Percentiles rank a stretch among this genome's conserved stretches.
These are phyloP conservation scores for Pyrgus malvae DNA, from an alignment of 2,888 invertebrate species.

Conservation along the genomic window DNA sequence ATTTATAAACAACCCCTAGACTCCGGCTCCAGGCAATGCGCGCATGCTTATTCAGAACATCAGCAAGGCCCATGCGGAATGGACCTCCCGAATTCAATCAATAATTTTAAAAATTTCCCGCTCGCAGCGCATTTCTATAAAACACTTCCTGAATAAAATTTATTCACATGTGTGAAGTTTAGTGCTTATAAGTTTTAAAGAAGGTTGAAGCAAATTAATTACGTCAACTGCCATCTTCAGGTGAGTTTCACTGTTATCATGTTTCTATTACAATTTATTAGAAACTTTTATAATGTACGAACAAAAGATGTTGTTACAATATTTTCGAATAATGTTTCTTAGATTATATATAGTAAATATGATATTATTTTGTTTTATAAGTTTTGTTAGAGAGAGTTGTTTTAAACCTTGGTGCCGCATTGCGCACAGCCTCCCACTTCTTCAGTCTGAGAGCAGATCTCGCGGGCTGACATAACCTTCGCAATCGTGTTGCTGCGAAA, in stretches of 20 bases:
- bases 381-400: constrained; percentile 37
- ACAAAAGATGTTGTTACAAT: neutral
- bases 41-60: constrained; percentile 42
- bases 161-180: no score
- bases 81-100: constrained; percentile 41
- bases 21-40: constrained; percentile 27
- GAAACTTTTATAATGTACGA: neutral
- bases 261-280: neutral
- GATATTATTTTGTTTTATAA: neutral
- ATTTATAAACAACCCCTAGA: constrained; percentile 21
- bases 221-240: neutral
- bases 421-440: constrained; percentile 76
- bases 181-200: neutral
- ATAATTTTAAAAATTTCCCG: constrained; percentile 50
- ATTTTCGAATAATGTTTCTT: neutral
- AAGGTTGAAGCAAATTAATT: neutral
- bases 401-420: constrained; percentile 68
- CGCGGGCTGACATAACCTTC: constrained; percentile 69
- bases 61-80: constrained; percentile 43
- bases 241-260: neutral
- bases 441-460: constrained; percentile 72
- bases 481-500: constrained; percentile 25
- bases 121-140: constrained; percentile 22
- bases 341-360: no score
- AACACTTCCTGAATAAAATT: no score